Base-by-base conservation (phyloP, 2,888 invertebrate genomes). In the Polyploca ridens region DNA sequence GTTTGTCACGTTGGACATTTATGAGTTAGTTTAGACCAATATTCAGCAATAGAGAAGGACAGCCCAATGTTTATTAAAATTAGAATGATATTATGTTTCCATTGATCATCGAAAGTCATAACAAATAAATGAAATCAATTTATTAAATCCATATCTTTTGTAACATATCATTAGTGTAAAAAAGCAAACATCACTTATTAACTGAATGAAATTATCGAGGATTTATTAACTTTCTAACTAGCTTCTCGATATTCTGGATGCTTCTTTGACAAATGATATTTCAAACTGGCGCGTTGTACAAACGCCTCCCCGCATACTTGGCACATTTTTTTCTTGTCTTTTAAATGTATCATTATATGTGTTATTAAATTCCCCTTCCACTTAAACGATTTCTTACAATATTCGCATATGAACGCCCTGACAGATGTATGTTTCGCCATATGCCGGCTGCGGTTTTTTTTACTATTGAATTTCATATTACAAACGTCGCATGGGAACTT, bases 401-500 rank as follows among this genome's bases (percentile, higher is more conserved):
- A 73, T 0, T 76, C 64, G 63, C 90, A 90, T 16, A 63, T 81
- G 79, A 1, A 75, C 72, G 38, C 8, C 16, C 79, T 82, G 1
- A 73, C 70, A 0, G 78, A 62, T 0, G 74, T 73, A 66, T 88
- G 88, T 16, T 69, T 73, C 0, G 62, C 13, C 14, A 27, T 59
- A 62, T 87, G 87, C 0, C 70, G 69, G 0, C 64, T 8, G 3
- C 8, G 8, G 71, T 57, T 84, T 64, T 46, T 70, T 41, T 59
- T 72, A 64, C 68, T 71, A 0, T 54, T 65, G 64, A 77, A 78
- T 1, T 76, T 70, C 27, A 83, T 85, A 0, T 83, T 84, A 54
- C 90, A 90, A 3, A 83, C 71, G 7, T 79, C 75, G 57, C 90
- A 90, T 1, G 77, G 75, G 58, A 74, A 79, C 0, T 70, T 83